Evolutionary conservation across 2,888 invertebrate genomes (phyloP).

Genomic region (Maniola hyperantus): DNA sequence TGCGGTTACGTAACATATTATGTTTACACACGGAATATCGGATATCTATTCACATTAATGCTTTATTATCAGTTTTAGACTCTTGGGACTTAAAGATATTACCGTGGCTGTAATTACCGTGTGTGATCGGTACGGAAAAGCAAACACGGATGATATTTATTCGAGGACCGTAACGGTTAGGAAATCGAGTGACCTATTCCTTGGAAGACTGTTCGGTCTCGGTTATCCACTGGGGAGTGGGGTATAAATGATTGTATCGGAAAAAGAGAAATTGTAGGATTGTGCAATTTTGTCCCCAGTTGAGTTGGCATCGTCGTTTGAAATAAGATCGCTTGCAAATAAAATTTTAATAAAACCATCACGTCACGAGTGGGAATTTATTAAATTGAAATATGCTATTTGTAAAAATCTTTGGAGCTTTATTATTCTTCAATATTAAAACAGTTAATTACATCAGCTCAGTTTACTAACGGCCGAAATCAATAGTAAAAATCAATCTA

Average conservation of each 20-base stretch:
- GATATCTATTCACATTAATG: slow-evolving; percentile 25
- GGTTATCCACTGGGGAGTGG: slow-evolving; percentile 40
- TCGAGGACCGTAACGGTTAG: slow-evolving; percentile 45
- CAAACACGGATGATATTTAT: slow-evolving; percentile 50
- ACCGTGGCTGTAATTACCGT: slow-evolving; percentile 65
- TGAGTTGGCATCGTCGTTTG: slow-evolving; percentile 21
- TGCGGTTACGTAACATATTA: slow-evolving; percentile 6
- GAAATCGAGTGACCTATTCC: slow-evolving; percentile 63
- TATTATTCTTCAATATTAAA: neutral
- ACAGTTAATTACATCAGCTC: too few relatives aligned
- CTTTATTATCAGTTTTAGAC: slow-evolving; percentile 28
- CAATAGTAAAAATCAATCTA: too few relatives aligned
- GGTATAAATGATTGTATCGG: slow-evolving; percentile 36
- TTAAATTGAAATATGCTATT: neutral
- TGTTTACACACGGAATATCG: slow-evolving; percentile 17
- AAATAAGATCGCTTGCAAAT: slow-evolving; percentile 18
- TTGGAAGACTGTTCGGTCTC: slow-evolving; percentile 38
- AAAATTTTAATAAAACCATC: slow-evolving; percentile 11
- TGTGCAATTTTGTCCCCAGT: slow-evolving; percentile 27
- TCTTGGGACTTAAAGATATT: slow-evolving; percentile 43
- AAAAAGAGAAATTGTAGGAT: slow-evolving; percentile 29
- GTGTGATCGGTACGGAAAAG: slow-evolving; percentile 43
- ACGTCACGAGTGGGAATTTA: slow-evolving; percentile 5
- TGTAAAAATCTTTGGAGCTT: neutral
- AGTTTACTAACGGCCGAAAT: too few relatives aligned